These are phyloP conservation scores for Platerodrilus igneus DNA, from an alignment of 2,888 invertebrate species.

Conservation along the genomic window DNA sequence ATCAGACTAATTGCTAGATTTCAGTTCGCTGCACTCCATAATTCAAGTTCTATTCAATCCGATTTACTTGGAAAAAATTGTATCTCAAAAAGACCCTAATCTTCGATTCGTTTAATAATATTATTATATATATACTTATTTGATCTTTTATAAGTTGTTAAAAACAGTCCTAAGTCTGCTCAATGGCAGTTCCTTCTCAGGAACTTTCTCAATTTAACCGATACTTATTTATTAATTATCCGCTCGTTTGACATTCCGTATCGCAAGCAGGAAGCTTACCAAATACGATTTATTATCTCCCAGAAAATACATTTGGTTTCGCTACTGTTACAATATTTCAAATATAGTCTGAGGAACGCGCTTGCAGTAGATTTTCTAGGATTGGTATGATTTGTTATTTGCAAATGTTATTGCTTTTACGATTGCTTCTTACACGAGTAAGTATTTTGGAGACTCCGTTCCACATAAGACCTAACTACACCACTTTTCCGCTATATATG, in stretches of 20 bases:
- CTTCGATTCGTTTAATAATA: slow-evolving; percentile 43
- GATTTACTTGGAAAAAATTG: slow-evolving; percentile 41
- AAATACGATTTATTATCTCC: slow-evolving; percentile 21
- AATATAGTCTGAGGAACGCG: slow-evolving; percentile 34
- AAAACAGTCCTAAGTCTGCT: slow-evolving; percentile 20
- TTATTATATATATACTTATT: slow-evolving; percentile 44
- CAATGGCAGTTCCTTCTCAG: slow-evolving; percentile 13
- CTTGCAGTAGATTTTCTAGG: slow-evolving; percentile 43
- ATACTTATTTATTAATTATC: slow-evolving; percentile 15
- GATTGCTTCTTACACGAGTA: slow-evolving; percentile 21
- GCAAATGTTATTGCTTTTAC: slow-evolving; percentile 42
- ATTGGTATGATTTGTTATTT: slow-evolving; percentile 48
- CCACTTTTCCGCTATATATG: slow-evolving; percentile 22
- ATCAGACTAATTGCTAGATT: slow-evolving; percentile 49
- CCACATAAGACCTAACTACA: slow-evolving; percentile 18
- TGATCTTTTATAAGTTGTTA: slow-evolving; percentile 33
- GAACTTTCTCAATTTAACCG: slow-evolving; percentile 14
- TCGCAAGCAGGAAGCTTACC: slow-evolving; percentile 9
- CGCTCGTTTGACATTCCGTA: slow-evolving; percentile 7
- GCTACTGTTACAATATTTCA: slow-evolving; percentile 36
- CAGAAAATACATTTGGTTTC: slow-evolving; percentile 17
- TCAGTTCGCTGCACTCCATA: slow-evolving; percentile 46
- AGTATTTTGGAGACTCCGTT: slow-evolving; percentile 18
- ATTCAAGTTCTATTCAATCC: slow-evolving; percentile 43
- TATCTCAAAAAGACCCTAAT: slow-evolving; percentile 42